These are phyloP conservation scores for Hiodon alosoides DNA, from an alignment of 2,113 vertebrate species.

Conservation along the genomic window DNA sequence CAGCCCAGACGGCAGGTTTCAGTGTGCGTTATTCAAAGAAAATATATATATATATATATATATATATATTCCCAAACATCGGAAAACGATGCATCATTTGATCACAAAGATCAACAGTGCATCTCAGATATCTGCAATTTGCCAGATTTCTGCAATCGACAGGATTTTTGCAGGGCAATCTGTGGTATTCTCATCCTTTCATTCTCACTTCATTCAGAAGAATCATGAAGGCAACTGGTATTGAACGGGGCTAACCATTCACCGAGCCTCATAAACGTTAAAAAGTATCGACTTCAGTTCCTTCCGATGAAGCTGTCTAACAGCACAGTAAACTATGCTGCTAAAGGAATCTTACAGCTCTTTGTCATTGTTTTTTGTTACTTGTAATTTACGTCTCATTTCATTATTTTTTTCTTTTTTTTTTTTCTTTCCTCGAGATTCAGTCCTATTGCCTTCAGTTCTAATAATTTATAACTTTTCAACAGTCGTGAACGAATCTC, in stretches of 20 bases:
- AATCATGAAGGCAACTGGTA: conserved; percentile 32
- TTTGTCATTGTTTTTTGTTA: conserved; percentile 38
- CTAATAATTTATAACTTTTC: not conserved
- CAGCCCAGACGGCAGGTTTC: too few species aligned
- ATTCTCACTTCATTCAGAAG: conserved; percentile 24
- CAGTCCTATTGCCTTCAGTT: not conserved
- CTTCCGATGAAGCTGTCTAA: conserved; percentile 28
- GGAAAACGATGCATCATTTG: too few species aligned
- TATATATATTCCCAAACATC: too few species aligned
- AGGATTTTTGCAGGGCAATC: not conserved
- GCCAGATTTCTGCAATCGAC: not conserved
- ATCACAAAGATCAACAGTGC: too few species aligned
- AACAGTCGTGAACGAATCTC: not conserved
- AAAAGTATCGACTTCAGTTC: conserved; percentile 7
- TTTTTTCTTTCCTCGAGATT: not conserved
- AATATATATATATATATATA: too few species aligned
- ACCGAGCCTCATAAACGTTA: conserved; percentile 38
- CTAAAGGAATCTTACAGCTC: conserved; percentile 7
- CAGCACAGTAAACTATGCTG: conserved; percentile 17
- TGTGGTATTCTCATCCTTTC: conserved; percentile 42
- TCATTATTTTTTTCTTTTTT: not conserved
- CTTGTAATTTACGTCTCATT: conserved; percentile 8
- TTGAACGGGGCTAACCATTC: conserved; percentile 39
- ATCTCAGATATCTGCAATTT: not conserved
- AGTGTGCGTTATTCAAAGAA: too few species aligned